Percentiles rank a stretch among this genome's conserved stretches.
phyloP scores from a whole-genome alignment of 2,113 vertebrate species.

The Carettochelys insculpta region DNA sequence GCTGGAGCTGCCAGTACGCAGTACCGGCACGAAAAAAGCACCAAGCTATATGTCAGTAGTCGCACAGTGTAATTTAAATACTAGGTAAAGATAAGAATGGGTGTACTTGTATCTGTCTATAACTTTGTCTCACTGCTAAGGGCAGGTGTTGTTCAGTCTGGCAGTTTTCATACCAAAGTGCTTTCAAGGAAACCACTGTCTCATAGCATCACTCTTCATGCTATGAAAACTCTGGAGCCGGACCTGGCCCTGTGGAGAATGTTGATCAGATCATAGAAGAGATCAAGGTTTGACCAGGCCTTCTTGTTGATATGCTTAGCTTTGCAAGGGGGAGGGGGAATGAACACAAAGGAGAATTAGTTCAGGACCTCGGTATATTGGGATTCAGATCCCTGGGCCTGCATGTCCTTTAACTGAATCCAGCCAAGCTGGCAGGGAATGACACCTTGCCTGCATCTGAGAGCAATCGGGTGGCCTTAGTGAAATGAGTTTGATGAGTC shows the following conservation, averaged over 20 bases:
- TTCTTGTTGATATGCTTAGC: background rate
- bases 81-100: background rate
- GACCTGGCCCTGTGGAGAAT: background rate
- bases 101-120: background rate
- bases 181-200: background rate
- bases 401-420: background rate
- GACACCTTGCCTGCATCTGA: background rate
- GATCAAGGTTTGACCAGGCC: background rate
- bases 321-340: background rate
- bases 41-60: background rate
- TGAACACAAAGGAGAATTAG: background rate
- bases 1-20: too few species aligned
- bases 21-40: too few species aligned
- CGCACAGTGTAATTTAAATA: background rate
- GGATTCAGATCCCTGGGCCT: background rate
- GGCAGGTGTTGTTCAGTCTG: background rate
- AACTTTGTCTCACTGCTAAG: background rate
- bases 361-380: background rate
- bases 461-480: background rate
- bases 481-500: conserved; percentile 5
- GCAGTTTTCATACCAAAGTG: background rate
- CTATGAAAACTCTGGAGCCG: background rate
- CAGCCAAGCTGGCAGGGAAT: background rate
- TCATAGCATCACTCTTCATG: background rate
- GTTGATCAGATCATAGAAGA: background rate